A percentile compares a stretch with the other conserved stretches of the same genome.
These are phyloP conservation scores for Strigamia maritima DNA, from an alignment of 2,888 invertebrate genomes.

Conservation along the genomic window DNA sequence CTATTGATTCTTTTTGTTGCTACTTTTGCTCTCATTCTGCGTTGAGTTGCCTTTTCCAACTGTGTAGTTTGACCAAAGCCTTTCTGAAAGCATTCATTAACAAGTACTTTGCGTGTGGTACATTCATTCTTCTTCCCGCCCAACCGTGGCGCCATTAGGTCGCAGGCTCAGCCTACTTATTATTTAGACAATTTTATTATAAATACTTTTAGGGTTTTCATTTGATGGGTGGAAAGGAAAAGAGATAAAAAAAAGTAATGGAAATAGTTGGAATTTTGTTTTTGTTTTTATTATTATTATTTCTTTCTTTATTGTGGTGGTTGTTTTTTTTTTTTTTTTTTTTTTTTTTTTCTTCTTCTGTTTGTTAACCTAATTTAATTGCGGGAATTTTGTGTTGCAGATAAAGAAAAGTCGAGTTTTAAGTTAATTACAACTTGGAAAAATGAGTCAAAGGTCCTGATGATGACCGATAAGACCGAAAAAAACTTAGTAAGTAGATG, in stretches of 20 bases:
- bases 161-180: constrained; percentile 7
- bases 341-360: too few relatives aligned
- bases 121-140: neutral
- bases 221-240: neutral
- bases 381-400: too few relatives aligned
- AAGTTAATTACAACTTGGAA: too few relatives aligned
- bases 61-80: constrained; percentile 3
- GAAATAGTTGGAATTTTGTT: neutral
- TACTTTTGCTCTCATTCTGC: neutral
- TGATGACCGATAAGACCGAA: too few relatives aligned
- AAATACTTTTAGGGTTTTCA: neutral
- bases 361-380: too few relatives aligned
- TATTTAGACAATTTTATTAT: constrained; percentile 2
- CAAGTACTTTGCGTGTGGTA: constrained; percentile 11
- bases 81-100: constrained; percentile 23
- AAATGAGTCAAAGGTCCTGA: too few relatives aligned
- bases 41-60: neutral
- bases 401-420: too few relatives aligned
- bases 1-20: neutral
- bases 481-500: too few relatives aligned
- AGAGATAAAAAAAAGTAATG: too few relatives aligned
- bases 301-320: too few relatives aligned
- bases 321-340: neutral
- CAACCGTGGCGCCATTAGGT: neutral
- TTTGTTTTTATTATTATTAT: neutral